phyloP scores from a whole-genome alignment of 2,797 vertebrate genomes.

The Enteromius radiatus region DNA sequence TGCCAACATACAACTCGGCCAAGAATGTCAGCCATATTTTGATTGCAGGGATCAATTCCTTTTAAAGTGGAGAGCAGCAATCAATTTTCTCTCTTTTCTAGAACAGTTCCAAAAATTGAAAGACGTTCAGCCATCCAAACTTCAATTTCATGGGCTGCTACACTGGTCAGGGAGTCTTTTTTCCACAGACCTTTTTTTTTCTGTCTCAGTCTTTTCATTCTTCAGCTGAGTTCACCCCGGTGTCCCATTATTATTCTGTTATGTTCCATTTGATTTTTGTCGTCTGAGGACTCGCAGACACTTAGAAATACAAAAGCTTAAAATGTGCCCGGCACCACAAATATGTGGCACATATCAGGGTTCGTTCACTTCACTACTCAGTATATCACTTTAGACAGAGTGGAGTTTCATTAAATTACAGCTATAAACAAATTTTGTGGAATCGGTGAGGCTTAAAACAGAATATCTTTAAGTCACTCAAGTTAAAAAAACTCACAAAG shows the following conservation, averaged over 20 bases:
- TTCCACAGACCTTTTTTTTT: slow-evolving; percentile 38
- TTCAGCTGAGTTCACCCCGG: slow-evolving; percentile 64
- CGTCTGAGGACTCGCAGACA: slow-evolving; percentile 65
- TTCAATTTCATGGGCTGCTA: slow-evolving; percentile 66
- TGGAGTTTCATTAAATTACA: slow-evolving; percentile 46
- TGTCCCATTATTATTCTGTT: slow-evolving; percentile 66
- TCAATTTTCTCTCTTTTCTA: slow-evolving; percentile 43
- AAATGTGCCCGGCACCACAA: slow-evolving; percentile 45
- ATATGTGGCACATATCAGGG: slow-evolving; percentile 36
- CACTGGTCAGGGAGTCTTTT: slow-evolving; percentile 60
- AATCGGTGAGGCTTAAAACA: slow-evolving; percentile 14
- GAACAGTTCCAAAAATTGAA: slow-evolving; percentile 55
- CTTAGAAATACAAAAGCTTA: slow-evolving; percentile 57
- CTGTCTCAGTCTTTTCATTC: slow-evolving; percentile 61
- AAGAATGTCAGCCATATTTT: slow-evolving; percentile 54
- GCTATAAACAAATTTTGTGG: slow-evolving; percentile 3
- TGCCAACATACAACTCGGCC: slow-evolving; percentile 44
- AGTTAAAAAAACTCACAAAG: slow-evolving; percentile 5
- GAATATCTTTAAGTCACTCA: neutral
- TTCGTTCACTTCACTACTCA: slow-evolving; percentile 13
- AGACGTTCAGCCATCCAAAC: slow-evolving; percentile 60
- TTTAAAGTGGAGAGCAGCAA: slow-evolving; percentile 50
- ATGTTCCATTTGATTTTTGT: slow-evolving; percentile 63
- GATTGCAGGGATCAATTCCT: slow-evolving; percentile 50
- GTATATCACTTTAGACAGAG: slow-evolving; percentile 37